phyloP scores from a whole-genome alignment of 2,888 invertebrate species.

The Ryuthela nishihirai region DNA sequence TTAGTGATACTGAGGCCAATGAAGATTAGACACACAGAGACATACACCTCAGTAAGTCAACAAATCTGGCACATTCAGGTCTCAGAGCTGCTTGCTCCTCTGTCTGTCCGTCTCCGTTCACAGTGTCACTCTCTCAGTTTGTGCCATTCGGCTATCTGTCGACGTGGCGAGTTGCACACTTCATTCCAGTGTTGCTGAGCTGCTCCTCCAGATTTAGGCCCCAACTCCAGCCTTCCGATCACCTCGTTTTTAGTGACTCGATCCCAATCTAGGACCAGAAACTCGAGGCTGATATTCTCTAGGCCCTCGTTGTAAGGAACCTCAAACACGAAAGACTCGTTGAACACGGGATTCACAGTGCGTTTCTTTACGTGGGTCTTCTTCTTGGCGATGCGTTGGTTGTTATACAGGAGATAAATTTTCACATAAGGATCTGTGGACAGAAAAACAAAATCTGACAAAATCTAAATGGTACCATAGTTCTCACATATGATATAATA shows the following conservation, averaged over 20 bases:
- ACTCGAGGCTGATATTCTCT: slow-evolving; percentile 78
- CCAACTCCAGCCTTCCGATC: slow-evolving; percentile 91
- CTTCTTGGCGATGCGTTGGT: slow-evolving; percentile 97
- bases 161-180: slow-evolving; percentile 91
- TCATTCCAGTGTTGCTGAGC: slow-evolving; percentile 95
- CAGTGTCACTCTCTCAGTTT: slow-evolving; percentile 81
- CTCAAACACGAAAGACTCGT: slow-evolving; percentile 97
- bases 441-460: too few species aligned
- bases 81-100: too few species aligned
- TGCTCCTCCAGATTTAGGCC: slow-evolving; percentile 64
- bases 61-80: too few species aligned
- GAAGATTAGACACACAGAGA: too few species aligned
- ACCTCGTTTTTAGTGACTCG: slow-evolving; percentile 98
- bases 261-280: slow-evolving; percentile 93
- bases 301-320: slow-evolving; percentile 78
- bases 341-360: slow-evolving; percentile 96
- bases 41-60: too few species aligned
- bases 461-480: too few species aligned
- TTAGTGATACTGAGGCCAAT: too few species aligned
- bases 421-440: slow-evolving; percentile 88
- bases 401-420: slow-evolving; percentile 93
- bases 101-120: too few species aligned
- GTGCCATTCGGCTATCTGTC: slow-evolving; percentile 99
- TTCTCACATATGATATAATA: too few species aligned
- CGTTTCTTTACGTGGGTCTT: slow-evolving; percentile 98